phyloP scores from a whole-genome alignment of 1,140 invertebrate species.

The Gonatopus flavifemur region DNA sequence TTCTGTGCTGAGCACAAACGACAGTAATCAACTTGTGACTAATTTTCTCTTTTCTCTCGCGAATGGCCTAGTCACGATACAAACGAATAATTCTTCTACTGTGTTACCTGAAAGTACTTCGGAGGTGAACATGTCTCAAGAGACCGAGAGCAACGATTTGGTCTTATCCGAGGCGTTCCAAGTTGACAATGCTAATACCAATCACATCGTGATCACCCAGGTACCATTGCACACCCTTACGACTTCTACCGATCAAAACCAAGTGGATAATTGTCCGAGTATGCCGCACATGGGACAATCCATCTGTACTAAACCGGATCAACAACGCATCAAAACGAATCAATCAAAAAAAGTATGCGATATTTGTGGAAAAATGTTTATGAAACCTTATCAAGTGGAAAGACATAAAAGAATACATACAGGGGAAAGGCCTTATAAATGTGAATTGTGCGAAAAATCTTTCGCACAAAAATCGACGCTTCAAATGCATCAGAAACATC shows the following conservation, averaged over 20 bases:
- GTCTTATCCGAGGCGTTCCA: slow-evolving; percentile 8
- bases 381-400: slow-evolving; percentile 49
- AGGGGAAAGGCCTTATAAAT: slow-evolving; percentile 69
- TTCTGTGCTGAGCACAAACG: slow-evolving; percentile 34
- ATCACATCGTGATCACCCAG: slow-evolving; percentile 17
- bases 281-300: slow-evolving; percentile 1
- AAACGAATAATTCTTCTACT: slow-evolving; percentile 31
- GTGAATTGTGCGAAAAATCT: slow-evolving; percentile 64
- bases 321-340: slow-evolving; percentile 15
- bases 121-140: background rate
- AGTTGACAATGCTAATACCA: background rate
- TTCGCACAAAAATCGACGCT: slow-evolving; percentile 70
- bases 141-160: slow-evolving; percentile 4
- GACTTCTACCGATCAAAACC: background rate
- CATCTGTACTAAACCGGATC: slow-evolving; percentile 3
- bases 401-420: slow-evolving; percentile 64
- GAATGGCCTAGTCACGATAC: slow-evolving; percentile 44
- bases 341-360: slow-evolving; percentile 40
- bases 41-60: slow-evolving; percentile 44
- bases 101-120: too few relatives aligned
- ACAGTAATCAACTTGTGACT: slow-evolving; percentile 43
- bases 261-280: background rate
- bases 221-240: background rate
- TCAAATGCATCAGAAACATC: slow-evolving; percentile 63
- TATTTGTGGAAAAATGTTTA: slow-evolving; percentile 50